Evolutionary conservation across 2,888 invertebrate species (phyloP).

Genomic region (Ophion slaviceki): DNA sequence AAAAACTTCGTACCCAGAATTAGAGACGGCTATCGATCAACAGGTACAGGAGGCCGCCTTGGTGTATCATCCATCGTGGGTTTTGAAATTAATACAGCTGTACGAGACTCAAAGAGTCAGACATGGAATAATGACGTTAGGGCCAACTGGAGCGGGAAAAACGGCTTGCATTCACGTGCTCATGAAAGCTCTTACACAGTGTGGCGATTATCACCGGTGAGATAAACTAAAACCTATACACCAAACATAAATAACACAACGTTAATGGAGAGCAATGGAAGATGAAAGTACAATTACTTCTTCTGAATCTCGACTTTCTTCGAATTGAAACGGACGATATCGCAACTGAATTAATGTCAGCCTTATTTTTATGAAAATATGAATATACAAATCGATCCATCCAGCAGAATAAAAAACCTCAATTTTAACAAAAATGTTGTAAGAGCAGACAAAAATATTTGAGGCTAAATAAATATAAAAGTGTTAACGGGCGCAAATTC

Average conservation of each 20-base stretch:
- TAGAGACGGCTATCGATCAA: conserved; percentile 94
- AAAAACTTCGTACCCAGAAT: conserved; percentile 93
- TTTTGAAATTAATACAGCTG: conserved; percentile 96
- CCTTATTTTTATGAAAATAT: no score
- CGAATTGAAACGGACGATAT: no score
- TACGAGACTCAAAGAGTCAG: conserved; percentile 98
- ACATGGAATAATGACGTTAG: conserved; percentile 98
- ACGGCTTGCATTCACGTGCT: conserved; percentile 95
- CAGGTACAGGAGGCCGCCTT: conserved; percentile 93
- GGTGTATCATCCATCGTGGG: conserved; percentile 97
- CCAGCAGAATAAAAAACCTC: no score
- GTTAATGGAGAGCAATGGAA: no score
- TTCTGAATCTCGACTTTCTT: no score
- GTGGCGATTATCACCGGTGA: conserved; percentile 92
- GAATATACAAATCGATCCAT: no score
- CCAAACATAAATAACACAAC: not conserved
- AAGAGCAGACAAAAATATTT: no score
- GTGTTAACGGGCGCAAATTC: no score
- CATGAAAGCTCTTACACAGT: conserved; percentile 95
- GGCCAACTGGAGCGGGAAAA: conserved; percentile 97
- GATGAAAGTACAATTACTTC: no score
- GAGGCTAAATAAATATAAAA: no score
- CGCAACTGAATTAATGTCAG: no score
- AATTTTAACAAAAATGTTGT: no score
- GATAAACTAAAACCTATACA: conserved; percentile 25